Base-by-base conservation (phyloP, 2,113 vertebrate genomes). In the Dasyprocta punctata region DNA sequence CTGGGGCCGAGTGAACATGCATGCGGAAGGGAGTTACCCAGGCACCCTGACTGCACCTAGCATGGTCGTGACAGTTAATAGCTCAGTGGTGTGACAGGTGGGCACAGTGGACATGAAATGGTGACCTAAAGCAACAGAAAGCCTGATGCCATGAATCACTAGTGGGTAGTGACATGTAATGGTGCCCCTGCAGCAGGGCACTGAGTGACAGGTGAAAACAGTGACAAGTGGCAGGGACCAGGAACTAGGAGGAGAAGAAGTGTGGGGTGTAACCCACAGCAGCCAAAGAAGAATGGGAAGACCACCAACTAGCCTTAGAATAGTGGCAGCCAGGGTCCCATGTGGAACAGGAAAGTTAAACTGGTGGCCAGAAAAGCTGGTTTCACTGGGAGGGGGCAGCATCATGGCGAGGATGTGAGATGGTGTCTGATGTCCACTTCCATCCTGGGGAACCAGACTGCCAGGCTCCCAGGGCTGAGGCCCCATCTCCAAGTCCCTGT, bases 401-500 rank as follows among this genome's bases (percentile, higher is more conserved):
- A 38, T 12, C 20, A 16, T 0, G 33, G 77, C 1, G 26, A 24
- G 83, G 52, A 28, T 7, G 20, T 22, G 2, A 11, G 49, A 92
- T 54, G 41, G 36, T 4, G 19, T 20, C 36, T 0, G 0, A 60
- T 33, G 28, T 1, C 24, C 19, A 60, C 0, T 24, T 38, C 22
- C 9, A 33, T 36, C 33, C 47, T 4, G 4, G 19, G 47, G 60
- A 63, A 41, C 41, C 80, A 49, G 30, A 44, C 20, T 67, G 26
- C 19, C 28, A 63, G 75, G 71, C 47, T 28, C n/a, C 56, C 24
- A 26, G 84, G n/a, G 30, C n/a, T 8, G 49, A 19, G 63, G n/a
- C 20, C 38, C 41, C 44, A 52, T 33, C 38, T 52, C 49, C 13
- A 20, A 5, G 54, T 22, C 47, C 24, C 61, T n/a, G 80, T 56